phyloP scores from a whole-genome alignment of 1,140 invertebrate species.

The Zaprionus vittiger region DNA sequence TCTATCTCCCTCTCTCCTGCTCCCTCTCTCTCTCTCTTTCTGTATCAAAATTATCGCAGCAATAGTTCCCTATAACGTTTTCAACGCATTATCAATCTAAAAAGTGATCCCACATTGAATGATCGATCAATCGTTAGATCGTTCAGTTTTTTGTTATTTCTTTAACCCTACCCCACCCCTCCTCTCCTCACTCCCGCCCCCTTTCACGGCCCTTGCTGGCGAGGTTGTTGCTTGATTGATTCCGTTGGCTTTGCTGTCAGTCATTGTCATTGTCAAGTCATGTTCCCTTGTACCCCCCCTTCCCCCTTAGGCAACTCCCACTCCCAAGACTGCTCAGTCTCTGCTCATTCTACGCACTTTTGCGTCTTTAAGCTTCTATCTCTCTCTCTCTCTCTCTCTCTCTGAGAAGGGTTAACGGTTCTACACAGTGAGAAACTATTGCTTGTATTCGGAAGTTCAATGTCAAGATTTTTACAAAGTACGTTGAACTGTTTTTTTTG shows the following conservation, averaged over 20 bases:
- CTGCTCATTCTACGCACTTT: neutral
- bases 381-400: neutral
- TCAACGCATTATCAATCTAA: neutral
- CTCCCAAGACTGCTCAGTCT: no score
- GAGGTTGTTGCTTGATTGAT: conserved; percentile 27
- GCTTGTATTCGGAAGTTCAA: conserved; percentile 38
- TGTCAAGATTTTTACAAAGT: conserved; percentile 53
- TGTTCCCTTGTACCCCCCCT: neutral
- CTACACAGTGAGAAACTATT: conserved; percentile 7
- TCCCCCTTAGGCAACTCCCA: neutral
- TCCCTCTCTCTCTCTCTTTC: neutral
- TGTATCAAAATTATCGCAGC: neutral
- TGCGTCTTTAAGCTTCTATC: conserved; percentile 3
- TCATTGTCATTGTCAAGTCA: conserved; percentile 48
- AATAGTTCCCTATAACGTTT: neutral
- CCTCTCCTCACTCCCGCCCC: neutral
- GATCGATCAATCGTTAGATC: conserved; percentile 21
- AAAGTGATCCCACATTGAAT: neutral
- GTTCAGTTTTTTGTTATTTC: conserved; percentile 24
- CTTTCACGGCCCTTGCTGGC: neutral
- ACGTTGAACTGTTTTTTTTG: conserved; percentile 40
- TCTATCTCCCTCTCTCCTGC: neutral
- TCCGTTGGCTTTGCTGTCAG: conserved; percentile 26
- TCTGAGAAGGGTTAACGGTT: neutral
- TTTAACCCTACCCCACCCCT: neutral